Conservation (phyloP, 2,797 vertebrate genomes). For the Staurois parvus region DNA sequence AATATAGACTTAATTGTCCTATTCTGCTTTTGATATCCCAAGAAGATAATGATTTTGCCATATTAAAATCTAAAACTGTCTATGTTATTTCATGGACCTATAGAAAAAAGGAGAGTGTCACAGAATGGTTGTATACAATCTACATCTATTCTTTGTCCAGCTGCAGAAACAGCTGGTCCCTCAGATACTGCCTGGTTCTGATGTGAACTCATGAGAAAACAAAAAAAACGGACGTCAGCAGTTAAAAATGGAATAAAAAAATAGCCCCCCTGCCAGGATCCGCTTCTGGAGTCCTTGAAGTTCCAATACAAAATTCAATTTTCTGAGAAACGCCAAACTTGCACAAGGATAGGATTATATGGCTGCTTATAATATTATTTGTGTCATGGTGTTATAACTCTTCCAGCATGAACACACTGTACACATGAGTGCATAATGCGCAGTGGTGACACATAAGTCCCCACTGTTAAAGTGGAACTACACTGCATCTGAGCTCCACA, state of each 20-base stretch:
- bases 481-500: too few species aligned
- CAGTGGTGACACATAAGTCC: too few species aligned
- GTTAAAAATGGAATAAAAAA: not conserved
- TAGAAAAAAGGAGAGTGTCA: not conserved
- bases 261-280: too few species aligned
- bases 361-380: too few species aligned
- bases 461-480: too few species aligned
- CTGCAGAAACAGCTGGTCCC: conserved; percentile 26
- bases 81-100: not conserved
- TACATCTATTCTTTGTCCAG: not conserved
- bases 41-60: not conserved
- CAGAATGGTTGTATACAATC: not conserved
- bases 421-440: too few species aligned
- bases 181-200: not conserved
- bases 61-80: not conserved
- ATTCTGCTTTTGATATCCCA: not conserved
- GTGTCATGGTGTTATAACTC: too few species aligned
- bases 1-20: not conserved
- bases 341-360: too few species aligned
- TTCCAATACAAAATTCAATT: too few species aligned
- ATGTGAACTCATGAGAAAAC: conserved; percentile 17
- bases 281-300: too few species aligned
- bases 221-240: conserved; percentile 12
- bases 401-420: too few species aligned
- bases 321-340: too few species aligned